These are phyloP conservation scores for Brachionichthys hirsutus DNA, from an alignment of 2,113 vertebrate genomes.

Conservation along the genomic window DNA sequence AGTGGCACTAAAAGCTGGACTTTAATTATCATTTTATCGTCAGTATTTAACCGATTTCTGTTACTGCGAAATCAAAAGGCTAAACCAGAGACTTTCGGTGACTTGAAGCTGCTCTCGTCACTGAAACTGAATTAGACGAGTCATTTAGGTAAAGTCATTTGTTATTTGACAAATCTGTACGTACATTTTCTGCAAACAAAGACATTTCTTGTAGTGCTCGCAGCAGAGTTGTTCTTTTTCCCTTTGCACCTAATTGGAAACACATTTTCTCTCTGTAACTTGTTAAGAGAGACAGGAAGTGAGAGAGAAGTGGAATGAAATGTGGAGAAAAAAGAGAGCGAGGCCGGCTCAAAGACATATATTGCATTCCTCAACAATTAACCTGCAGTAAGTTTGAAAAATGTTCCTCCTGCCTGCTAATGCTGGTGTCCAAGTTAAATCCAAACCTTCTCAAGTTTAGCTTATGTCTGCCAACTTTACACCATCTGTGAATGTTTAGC, in stretches of 20 bases:
- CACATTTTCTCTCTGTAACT: constrained; percentile 66
- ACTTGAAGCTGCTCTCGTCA: no score
- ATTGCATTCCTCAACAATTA: constrained; percentile 58
- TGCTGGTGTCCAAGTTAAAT: constrained; percentile 26
- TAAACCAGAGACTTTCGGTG: no score
- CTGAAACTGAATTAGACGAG: no score
- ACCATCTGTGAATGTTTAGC: constrained; percentile 66
- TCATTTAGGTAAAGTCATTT: no score
- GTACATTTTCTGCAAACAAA: constrained; percentile 6
- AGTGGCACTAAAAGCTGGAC: background rate
- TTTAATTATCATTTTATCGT: no score
- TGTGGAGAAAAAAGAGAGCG: constrained; percentile 15
- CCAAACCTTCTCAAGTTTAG: constrained; percentile 18
- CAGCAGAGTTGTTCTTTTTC: constrained; percentile 37
- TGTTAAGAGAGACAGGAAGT: constrained; percentile 52
- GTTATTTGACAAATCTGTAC: background rate
- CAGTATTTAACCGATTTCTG: no score
- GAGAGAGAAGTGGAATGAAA: constrained; percentile 25
- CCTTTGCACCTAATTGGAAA: constrained; percentile 71
- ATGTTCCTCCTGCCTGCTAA: constrained; percentile 42
- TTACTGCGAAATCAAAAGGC: no score
- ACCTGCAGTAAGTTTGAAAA: constrained; percentile 40
- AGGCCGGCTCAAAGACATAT: constrained; percentile 55
- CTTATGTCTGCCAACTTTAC: constrained; percentile 30
- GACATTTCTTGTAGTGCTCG: constrained; percentile 22